A percentile compares a stretch with the other conserved stretches of the same genome.
Conservation (phyloP, 2,797 vertebrate genomes). For the Tadarida brasiliensis region DNA sequence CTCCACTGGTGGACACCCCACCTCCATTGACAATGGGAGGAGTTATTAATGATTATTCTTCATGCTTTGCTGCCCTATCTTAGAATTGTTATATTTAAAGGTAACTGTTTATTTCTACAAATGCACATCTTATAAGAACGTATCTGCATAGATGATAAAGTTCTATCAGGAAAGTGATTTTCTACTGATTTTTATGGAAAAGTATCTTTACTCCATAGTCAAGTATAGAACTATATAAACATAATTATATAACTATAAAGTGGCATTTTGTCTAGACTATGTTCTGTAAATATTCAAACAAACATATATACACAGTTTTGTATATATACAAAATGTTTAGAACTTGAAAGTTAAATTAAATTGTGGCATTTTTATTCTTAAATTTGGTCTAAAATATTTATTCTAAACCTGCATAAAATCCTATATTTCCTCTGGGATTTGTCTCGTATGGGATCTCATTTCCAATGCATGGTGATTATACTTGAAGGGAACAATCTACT, state of each 20-base stretch:
- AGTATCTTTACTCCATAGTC: background rate
- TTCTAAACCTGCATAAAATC: background rate
- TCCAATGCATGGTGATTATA: background rate
- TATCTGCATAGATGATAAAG: background rate
- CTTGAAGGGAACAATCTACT: background rate
- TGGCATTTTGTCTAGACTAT: background rate
- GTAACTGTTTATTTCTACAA: background rate
- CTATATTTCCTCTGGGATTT: background rate
- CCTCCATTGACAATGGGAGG: background rate
- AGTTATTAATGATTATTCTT: background rate
- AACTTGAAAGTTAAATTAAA: background rate
- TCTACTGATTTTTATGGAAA: background rate
- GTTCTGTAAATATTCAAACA: background rate
- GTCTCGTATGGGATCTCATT: background rate
- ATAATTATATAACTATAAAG: background rate
- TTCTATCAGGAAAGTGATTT: background rate
- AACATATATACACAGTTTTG: background rate
- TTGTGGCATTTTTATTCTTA: background rate
- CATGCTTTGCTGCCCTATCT: background rate
- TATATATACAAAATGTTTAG: background rate
- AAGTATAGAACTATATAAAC: background rate
- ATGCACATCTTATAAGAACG: background rate
- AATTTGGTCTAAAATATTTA: background rate
- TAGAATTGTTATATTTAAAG: background rate
- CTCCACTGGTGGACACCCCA: no score